Evolutionary conservation across 2,113 vertebrate species (phyloP), one percentile per base, ranked within the genome.

Genomic region (Haemorhous mexicanus): DNA sequence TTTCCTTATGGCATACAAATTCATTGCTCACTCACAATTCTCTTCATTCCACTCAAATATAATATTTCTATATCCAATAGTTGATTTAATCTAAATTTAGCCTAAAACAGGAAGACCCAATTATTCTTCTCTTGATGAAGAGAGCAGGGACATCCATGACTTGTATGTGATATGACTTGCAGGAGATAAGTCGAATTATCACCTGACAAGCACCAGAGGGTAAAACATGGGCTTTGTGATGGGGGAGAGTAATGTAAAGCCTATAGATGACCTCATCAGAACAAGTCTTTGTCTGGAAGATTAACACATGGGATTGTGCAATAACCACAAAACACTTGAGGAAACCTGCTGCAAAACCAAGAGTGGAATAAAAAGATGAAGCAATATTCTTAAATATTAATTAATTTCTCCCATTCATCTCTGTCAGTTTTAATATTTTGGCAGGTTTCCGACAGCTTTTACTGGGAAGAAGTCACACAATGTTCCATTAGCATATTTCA

Each of bases 401-500:
- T 97, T 94, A 96, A 95, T 94, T 90, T 94, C 41, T 50, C 55
- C 79, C 87, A 82, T 96, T 95, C 46, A 58, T 89, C 90, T 97
- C 62, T 81, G 75, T 50, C 90, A 88, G 56, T 90, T 94, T 96
- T 95, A 97, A 95, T 94, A 89, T 84, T 90, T 93, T 83, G 64
- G 49, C 62, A 86, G 30, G 79, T 44, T 95, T 30, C 79, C 95
- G 96, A 94, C 91, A 93, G 82, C 30, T 93, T 93, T 96, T 96
- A 84, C 47, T 61, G 68, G 39, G 85, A 94, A 93, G 55, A 90
- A 96, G 93, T 81, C 87, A 95, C 70, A 96, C 92, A 84, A 88
- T 86, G 55, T 97, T 97, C 97, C 97, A 98, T 98, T 97, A 97
- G 94, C 89, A 94, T 97, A 97, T 97, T 98, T 98, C 97, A 98